Evolutionary conservation across 2,113 vertebrate genomes (phyloP).

Genomic region (Scomber scombrus): DNA sequence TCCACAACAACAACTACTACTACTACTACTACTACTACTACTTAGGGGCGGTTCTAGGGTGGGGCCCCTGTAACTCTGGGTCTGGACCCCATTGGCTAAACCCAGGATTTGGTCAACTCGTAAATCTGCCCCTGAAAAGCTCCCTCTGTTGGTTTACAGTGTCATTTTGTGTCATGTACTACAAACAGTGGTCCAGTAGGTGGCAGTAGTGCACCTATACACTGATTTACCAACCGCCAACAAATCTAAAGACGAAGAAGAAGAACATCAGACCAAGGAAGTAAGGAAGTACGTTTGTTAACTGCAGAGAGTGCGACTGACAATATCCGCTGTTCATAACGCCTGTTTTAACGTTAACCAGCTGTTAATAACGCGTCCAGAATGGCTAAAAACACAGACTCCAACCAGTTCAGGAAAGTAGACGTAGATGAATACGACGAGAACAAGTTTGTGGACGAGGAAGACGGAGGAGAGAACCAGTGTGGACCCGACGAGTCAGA

Average conservation of each 20-base stretch:
- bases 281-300: not conserved
- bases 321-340: not conserved
- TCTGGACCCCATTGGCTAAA: too few relatives aligned
- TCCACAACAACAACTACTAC: too few relatives aligned
- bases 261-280: conserved; percentile 12
- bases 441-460: conserved; percentile 96
- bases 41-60: too few relatives aligned
- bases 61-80: too few relatives aligned
- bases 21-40: too few relatives aligned
- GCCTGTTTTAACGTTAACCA: not conserved
- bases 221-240: too few relatives aligned
- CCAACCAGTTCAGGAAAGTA: conserved; percentile 89
- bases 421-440: conserved; percentile 96
- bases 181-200: not conserved
- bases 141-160: too few relatives aligned
- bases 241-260: not conserved
- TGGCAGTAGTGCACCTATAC: not conserved
- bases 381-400: conserved; percentile 90
- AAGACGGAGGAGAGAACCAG: conserved; percentile 92
- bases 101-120: too few relatives aligned
- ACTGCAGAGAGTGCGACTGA: not conserved
- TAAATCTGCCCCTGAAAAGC: too few relatives aligned
- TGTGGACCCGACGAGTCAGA: conserved; percentile 93
- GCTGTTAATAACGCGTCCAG: fast-evolving
- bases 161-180: too few relatives aligned